phyloP scores from a whole-genome alignment of 2,113 vertebrate species.

The Tenrec ecaudatus region DNA sequence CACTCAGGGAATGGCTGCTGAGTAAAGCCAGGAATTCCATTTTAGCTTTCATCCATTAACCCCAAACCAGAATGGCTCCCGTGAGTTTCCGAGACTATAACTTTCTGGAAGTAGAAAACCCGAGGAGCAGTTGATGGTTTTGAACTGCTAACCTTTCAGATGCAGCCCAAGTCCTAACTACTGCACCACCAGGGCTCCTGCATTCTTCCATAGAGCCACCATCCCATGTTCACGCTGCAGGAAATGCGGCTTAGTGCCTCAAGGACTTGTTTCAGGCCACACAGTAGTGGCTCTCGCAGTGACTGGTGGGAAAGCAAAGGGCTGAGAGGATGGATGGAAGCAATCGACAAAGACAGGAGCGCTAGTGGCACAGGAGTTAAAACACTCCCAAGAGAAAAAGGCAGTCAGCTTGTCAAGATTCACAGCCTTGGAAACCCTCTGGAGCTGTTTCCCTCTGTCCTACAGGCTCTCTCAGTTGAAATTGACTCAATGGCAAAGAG shows the following conservation, averaged over 20 bases:
- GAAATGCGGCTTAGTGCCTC: conserved; percentile 16
- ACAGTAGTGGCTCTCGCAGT: background rate
- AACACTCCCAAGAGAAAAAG: background rate
- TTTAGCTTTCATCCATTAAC: background rate
- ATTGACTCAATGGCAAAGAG: background rate
- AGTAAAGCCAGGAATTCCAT: background rate
- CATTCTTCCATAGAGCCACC: background rate
- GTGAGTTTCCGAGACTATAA: too few relatives aligned
- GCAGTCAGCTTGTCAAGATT: background rate
- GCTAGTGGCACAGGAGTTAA: background rate
- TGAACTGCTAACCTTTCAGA: too few relatives aligned
- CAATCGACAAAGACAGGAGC: conserved; percentile 30
- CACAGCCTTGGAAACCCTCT: background rate
- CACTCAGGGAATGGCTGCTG: conserved; percentile 10
- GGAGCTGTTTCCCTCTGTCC: background rate
- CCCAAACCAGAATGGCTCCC: too few relatives aligned
- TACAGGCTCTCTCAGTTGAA: background rate
- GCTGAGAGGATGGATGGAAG: background rate
- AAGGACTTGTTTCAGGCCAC: background rate
- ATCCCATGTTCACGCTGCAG: background rate
- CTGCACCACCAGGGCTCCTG: too few relatives aligned
- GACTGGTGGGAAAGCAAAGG: background rate
- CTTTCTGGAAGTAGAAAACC: too few relatives aligned
- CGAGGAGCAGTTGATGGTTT: too few relatives aligned
- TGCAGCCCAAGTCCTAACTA: too few relatives aligned